Conservation (phyloP, 2,113 vertebrate genomes). For the Serilophus lunatus region DNA sequence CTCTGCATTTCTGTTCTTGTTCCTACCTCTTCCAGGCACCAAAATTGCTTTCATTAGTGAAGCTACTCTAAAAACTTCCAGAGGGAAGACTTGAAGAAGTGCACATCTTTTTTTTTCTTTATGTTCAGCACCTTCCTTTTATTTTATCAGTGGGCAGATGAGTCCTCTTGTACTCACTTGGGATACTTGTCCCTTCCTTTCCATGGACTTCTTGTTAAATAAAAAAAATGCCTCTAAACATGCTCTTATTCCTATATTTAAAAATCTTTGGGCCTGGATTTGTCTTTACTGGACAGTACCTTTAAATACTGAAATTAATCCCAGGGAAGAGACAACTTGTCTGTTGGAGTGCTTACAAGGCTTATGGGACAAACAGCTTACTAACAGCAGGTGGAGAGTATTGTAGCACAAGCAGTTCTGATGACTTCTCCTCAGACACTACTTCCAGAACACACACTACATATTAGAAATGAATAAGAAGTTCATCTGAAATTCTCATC, state of each 20-base stretch:
- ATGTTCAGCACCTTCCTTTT: not conserved
- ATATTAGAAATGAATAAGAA: not conserved
- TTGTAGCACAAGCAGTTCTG: not conserved
- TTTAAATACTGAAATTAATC: slow-evolving; percentile 11
- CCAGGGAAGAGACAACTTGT: slow-evolving; percentile 16
- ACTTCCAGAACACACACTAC: not conserved
- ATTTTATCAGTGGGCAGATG: not conserved
- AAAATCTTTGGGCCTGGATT: not conserved
- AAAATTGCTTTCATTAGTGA: not conserved
- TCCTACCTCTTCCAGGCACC: not conserved
- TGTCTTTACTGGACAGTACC: not conserved
- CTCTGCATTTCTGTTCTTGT: not conserved
- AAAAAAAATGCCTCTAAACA: not conserved
- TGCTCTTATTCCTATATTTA: not conserved
- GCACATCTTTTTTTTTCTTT: not conserved
- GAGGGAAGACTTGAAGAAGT: not conserved
- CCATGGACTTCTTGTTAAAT: not conserved
- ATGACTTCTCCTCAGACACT: not conserved
- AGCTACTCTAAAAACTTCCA: not conserved
- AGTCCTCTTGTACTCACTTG: not conserved
- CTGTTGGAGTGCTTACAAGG: slow-evolving; percentile 13
- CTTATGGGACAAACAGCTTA: slow-evolving; percentile 41
- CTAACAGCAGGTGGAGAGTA: not conserved
- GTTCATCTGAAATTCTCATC: not conserved
- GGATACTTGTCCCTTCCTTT: not conserved